Base-by-base conservation (phyloP, 2,113 vertebrate genomes). In the Clarias magur region DNA sequence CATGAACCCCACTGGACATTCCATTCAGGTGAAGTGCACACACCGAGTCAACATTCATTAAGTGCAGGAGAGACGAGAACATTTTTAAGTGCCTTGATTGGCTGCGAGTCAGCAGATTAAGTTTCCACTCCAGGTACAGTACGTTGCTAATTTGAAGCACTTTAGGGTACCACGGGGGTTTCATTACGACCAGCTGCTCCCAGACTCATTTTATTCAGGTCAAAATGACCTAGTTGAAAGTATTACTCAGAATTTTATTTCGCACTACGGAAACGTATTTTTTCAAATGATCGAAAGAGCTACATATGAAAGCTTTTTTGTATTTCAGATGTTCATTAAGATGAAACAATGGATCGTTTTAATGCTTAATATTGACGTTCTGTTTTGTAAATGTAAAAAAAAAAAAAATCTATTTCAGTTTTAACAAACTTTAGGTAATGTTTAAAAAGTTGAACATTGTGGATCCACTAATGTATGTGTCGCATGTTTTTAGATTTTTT, bases 1-100 rank as follows among this genome's bases (percentile, higher is more conserved):
- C 85, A 95, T 99, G 93, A 99, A 97, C 93, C 98, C 98, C 86
- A 95, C 97, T 0, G 98, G 98, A 75, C 98, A 99, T 91, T 97
- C 96, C 80, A 94, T 97, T 91, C 96, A 97, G 95, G 96, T 97
- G 95, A 93, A 82, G 11, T 56, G 15, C 62, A 54, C 60, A 34
- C 60, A 34, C 65, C 23, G 16, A n/a, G 48, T 62, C 60, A 27
- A 19, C 57, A 65, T 17, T 62, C n/a, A 53, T 57, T 34, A 30
- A 8, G 17, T n/a, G 17, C 65, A 23, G 10, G n/a, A 70, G 9
- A 83, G n/a, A 17, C 3, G 23, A 60, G 21, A 3, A 13, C 78
- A 70, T 57, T 62, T 42, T 53, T 48, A 2, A 82, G 53, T 42
- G 11, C 30, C 27, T 72, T 9, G n/a, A 38, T 72, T 60, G 16